Base-by-base conservation (phyloP, 2,797 vertebrate species). In the Argentina silus region DNA sequence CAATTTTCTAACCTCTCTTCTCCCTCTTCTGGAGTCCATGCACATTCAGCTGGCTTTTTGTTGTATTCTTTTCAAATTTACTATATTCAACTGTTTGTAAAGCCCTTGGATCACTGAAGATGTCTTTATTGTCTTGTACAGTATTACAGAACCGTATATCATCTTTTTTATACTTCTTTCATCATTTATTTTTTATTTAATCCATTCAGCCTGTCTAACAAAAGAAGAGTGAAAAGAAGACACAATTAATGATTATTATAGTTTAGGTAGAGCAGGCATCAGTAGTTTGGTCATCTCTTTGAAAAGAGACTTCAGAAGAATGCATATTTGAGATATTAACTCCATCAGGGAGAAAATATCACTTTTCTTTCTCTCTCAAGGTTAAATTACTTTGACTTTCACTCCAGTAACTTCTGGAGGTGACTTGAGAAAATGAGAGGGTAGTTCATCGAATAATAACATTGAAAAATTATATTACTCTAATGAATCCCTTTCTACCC, bases 281-380 rank as follows among this genome's bases (percentile, higher is more conserved):
- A 56, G 53, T n/a, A 6, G 53, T 53, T 15, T n/a, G 51, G 14
- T 53, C 17, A n/a, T 53, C 5, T 53, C 15, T 53, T 53, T 53
- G 51, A 62, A 67, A n/a, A 50, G 9, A 59, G 44, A 57, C 51
- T 53, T 53, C 14, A 53, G 9, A n/a, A n/a, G n/a, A n/a, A n/a
- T n/a, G n/a, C n/a, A n/a, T n/a, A n/a, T n/a, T n/a, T n/a, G n/a
- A n/a, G n/a, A n/a, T n/a, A n/a, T n/a, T n/a, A n/a, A n/a, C n/a
- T n/a, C n/a, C n/a, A n/a, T n/a, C n/a, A n/a, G n/a, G n/a, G n/a
- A n/a, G n/a, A n/a, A n/a, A n/a, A n/a, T n/a, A n/a, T 36, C 27
- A 36, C 27, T 36, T 36, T 36, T 55, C 12, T 55, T 55, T 53
- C 51, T 53, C 51, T n/a, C 10, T 62, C 56, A 64, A 56, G 27